Evolutionary conservation across 2,113 vertebrate species (phyloP).

Genomic region (Butastur rufipennis): DNA sequence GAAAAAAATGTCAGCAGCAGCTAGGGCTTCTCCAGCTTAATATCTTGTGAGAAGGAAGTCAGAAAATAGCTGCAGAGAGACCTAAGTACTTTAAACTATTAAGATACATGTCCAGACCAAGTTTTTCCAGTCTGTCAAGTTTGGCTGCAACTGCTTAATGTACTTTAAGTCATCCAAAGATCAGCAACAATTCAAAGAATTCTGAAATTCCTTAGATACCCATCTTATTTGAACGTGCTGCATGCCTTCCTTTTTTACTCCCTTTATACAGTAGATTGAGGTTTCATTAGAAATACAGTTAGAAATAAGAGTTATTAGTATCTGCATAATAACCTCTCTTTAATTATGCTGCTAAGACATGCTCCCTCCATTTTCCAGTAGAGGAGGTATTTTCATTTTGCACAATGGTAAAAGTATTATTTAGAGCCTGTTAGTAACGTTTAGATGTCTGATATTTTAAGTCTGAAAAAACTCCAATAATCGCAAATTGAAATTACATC

Average conservation of each 20-base stretch:
- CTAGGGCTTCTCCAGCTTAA: background rate
- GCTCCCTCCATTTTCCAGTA: background rate
- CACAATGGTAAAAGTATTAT: background rate
- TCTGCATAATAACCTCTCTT: background rate
- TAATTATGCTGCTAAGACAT: background rate
- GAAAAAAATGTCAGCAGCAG: constrained; percentile 27
- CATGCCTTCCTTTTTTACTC: background rate
- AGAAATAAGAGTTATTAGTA: background rate
- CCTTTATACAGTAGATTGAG: background rate
- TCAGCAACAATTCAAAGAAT: background rate
- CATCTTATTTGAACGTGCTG: background rate
- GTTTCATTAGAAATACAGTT: background rate
- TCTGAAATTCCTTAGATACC: background rate
- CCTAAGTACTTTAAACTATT: constrained; percentile 28
- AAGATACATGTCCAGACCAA: background rate
- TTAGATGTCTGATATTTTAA: background rate
- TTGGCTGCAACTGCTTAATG: background rate
- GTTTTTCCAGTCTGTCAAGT: constrained; percentile 32
- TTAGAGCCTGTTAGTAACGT: background rate
- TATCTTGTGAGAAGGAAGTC: background rate
- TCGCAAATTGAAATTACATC: accelerated
- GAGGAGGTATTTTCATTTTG: background rate
- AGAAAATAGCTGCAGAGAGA: constrained; percentile 6
- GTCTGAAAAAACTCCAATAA: background rate
- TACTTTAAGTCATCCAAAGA: background rate